phyloP scores from a whole-genome alignment of 1,140 invertebrate species.

The Euwallacea fornicatus region DNA sequence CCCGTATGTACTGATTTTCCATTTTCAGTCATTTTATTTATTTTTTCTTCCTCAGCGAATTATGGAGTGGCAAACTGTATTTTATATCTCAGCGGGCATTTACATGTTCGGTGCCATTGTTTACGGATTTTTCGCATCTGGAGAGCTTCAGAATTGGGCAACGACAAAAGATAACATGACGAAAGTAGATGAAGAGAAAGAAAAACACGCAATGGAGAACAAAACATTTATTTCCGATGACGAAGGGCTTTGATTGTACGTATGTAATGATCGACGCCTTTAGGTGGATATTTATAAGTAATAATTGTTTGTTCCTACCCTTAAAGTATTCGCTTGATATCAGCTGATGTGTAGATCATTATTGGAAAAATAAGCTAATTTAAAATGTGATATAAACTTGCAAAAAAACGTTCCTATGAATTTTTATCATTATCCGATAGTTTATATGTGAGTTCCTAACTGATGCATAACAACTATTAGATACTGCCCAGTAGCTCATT shows the following conservation, averaged over 20 bases:
- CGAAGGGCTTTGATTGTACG: slow-evolving; percentile 6
- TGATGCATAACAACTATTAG: no score
- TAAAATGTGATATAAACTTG: no score
- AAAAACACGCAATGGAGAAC: slow-evolving; percentile 23
- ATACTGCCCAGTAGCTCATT: no score
- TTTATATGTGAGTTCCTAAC: no score
- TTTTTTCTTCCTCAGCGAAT: slow-evolving; percentile 57
- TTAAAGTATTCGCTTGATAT: no score
- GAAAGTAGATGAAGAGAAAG: slow-evolving; percentile 12
- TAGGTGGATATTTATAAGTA: no score
- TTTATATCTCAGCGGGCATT: slow-evolving; percentile 77
- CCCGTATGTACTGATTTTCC: slow-evolving; percentile 68
- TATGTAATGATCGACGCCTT: no score
- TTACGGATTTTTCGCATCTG: slow-evolving; percentile 79
- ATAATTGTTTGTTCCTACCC: no score
- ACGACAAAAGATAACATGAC: slow-evolving; percentile 5
- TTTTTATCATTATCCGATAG: no score
- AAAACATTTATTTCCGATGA: slow-evolving; percentile 27
- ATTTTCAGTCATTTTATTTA: slow-evolving; percentile 44
- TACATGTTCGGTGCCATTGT: slow-evolving; percentile 77
- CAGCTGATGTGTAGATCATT: no score
- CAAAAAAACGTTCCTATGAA: no score
- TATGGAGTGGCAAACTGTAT: slow-evolving; percentile 79
- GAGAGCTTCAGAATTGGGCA: slow-evolving; percentile 77
- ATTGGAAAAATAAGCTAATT: no score